Conservation (phyloP, 92 coral and sea anemone genomes). For the Ricordea florida region DNA sequence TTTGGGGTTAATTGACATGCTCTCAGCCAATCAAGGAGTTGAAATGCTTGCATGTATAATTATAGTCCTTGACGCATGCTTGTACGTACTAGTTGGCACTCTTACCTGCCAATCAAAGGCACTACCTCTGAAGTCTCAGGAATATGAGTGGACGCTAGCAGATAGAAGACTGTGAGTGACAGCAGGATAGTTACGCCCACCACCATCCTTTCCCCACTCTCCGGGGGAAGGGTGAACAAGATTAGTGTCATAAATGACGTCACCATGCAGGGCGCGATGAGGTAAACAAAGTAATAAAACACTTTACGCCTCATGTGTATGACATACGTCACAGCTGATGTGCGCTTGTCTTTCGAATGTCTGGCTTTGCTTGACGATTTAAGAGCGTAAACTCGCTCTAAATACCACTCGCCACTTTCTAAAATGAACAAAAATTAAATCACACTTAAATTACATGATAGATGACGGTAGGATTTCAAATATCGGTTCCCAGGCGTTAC, state of each 20-base stretch:
- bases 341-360: conserved; percentile 20
- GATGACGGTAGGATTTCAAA: too few species aligned
- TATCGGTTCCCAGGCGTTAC: too few species aligned
- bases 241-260: conserved; percentile 79
- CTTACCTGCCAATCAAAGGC: conserved; percentile 87
- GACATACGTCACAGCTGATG: conserved; percentile 74
- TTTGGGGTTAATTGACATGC: too few species aligned
- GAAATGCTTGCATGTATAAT: too few species aligned
- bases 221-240: conserved; percentile 88
- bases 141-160: conserved; percentile 90
- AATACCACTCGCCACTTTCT: conserved; percentile 92
- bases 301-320: conserved; percentile 89
- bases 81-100: too few species aligned
- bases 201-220: conserved; percentile 97
- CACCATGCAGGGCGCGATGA: conserved; percentile 85
- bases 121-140: conserved; percentile 95
- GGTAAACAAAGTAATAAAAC: conserved; percentile 87
- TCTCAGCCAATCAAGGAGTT: too few species aligned
- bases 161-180: conserved; percentile 87
- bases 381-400: conserved; percentile 53
- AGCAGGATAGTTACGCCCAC: conserved; percentile 92
- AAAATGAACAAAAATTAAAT: not conserved
- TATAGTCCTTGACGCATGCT: too few species aligned
- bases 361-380: conserved; percentile 55
- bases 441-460: too few species aligned